Conservation (phyloP, 1,140 invertebrate species). For the Drosophila ananassae region DNA sequence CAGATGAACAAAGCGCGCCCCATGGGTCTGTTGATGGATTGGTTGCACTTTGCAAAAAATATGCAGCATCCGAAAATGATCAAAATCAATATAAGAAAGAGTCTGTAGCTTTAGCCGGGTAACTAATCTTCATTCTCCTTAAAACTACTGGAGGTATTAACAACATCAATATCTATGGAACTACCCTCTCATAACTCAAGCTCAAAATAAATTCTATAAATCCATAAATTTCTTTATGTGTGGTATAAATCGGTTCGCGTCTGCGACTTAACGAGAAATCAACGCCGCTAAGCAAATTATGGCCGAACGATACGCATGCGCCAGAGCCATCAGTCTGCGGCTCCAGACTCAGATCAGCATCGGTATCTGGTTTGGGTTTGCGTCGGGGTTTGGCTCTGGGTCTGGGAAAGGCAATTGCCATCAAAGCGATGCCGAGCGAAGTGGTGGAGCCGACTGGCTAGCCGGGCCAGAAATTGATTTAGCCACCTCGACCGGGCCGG, state of each 20-base stretch:
- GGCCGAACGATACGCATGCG: conserved; percentile 82
- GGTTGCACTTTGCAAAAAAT: conserved; percentile 22
- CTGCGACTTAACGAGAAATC: conserved; percentile 77
- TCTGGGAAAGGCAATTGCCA: conserved; percentile 53
- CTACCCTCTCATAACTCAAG: too few species aligned
- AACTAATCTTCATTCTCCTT: too few species aligned
- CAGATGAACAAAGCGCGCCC: conserved; percentile 57
- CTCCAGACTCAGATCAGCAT: conserved; percentile 31
- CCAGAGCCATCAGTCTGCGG: conserved; percentile 57
- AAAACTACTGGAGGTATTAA: too few species aligned
- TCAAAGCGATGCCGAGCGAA: conserved; percentile 55
- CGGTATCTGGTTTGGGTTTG: conserved; percentile 30
- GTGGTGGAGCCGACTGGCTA: conserved; percentile 15
- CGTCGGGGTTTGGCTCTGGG: conserved; percentile 2
- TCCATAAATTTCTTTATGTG: conserved; percentile 9
- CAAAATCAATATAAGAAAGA: too few species aligned
- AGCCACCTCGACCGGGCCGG: conserved; percentile 64
- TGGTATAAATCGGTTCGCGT: conserved; percentile 36
- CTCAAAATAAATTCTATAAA: not conserved
- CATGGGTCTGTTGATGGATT: conserved; percentile 31
- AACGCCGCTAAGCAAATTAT: conserved; percentile 83
- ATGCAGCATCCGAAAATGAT: too few species aligned
- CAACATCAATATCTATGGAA: too few species aligned
- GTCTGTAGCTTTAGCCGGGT: too few species aligned
- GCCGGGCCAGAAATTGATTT: conserved; percentile 74